Evolutionary conservation across 2,113 vertebrate species (phyloP).

Genomic region (Brienomyrus brachyistius): DNA sequence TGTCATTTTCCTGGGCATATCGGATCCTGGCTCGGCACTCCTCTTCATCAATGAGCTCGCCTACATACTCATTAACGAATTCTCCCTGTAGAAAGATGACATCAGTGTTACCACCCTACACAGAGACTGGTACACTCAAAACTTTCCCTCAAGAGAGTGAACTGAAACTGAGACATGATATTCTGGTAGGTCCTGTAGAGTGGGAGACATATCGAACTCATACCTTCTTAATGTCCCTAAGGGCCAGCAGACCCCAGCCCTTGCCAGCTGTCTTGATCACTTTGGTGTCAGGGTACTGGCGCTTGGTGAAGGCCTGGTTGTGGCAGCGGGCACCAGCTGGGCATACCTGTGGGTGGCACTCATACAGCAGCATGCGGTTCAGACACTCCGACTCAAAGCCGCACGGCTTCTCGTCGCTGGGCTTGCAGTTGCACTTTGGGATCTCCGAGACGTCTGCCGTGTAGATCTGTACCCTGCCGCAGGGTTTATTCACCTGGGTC

Average conservation of each 20-base stretch:
- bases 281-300: slow-evolving; percentile 92
- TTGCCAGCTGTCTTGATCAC: slow-evolving; percentile 88
- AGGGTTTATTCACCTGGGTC: slow-evolving; percentile 83
- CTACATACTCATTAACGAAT: slow-evolving; percentile 96
- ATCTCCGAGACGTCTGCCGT: slow-evolving; percentile 92
- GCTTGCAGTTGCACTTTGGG: slow-evolving; percentile 97
- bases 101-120: neutral
- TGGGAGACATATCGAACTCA: neutral
- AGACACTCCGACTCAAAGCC: slow-evolving; percentile 91
- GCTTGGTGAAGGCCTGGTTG: slow-evolving; percentile 93
- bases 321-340: slow-evolving; percentile 80
- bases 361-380: slow-evolving; percentile 95
- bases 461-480: slow-evolving; percentile 86
- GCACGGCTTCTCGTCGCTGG: slow-evolving; percentile 81
- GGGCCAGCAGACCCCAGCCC: slow-evolving; percentile 86
- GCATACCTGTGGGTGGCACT: slow-evolving; percentile 94
- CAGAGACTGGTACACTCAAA: neutral
- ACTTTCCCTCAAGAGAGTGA: neutral
- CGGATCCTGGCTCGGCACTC: slow-evolving; percentile 89
- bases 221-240: slow-evolving; percentile 93
- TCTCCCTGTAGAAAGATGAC: slow-evolving; percentile 67
- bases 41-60: slow-evolving; percentile 93
- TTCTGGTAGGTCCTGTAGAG: neutral
- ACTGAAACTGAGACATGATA: neutral
- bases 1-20: slow-evolving; percentile 89